Evolutionary conservation across 53 echinoderm and acorn worm species (phyloP).

Genomic region (Paracentrotus lividus): DNA sequence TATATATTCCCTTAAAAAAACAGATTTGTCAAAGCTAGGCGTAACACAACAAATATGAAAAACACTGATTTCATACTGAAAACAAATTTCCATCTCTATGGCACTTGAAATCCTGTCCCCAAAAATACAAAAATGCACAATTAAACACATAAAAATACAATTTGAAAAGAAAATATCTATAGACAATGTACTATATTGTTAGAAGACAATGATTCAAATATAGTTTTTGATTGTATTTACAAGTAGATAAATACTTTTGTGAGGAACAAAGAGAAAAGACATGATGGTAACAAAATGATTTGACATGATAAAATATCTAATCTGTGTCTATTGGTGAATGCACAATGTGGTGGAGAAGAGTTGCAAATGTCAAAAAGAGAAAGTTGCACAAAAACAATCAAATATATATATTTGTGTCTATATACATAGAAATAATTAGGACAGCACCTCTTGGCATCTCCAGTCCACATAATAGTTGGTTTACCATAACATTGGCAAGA

Average conservation of each 20-base stretch:
- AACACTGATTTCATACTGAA: not conserved
- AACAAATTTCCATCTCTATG: not conserved
- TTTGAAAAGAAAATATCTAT: constrained; percentile 54
- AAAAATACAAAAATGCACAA: constrained; percentile 27
- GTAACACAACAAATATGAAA: not conserved
- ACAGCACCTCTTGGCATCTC: not conserved
- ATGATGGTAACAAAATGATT: not conserved
- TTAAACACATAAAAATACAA: constrained; percentile 51
- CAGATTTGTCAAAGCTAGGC: not conserved
- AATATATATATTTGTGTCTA: constrained; percentile 40
- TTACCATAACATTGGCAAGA: not conserved
- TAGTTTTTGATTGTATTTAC: constrained; percentile 45
- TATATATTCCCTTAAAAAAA: not conserved
- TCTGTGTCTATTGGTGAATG: constrained; percentile 42
- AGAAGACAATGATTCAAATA: constrained; percentile 55
- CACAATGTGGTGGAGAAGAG: constrained; percentile 40
- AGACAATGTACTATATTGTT: constrained; percentile 36
- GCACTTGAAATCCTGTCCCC: constrained; percentile 1
- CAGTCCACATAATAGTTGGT: not conserved
- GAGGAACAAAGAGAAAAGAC: not conserved
- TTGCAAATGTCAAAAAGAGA: constrained; percentile 14
- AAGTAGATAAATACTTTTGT: not conserved
- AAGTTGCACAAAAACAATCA: constrained; percentile 30
- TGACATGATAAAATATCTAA: constrained; percentile 4
- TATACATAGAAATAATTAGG: not conserved